Base-by-base conservation (phyloP, 2,888 invertebrate genomes). In the Apotomis betuletana region DNA sequence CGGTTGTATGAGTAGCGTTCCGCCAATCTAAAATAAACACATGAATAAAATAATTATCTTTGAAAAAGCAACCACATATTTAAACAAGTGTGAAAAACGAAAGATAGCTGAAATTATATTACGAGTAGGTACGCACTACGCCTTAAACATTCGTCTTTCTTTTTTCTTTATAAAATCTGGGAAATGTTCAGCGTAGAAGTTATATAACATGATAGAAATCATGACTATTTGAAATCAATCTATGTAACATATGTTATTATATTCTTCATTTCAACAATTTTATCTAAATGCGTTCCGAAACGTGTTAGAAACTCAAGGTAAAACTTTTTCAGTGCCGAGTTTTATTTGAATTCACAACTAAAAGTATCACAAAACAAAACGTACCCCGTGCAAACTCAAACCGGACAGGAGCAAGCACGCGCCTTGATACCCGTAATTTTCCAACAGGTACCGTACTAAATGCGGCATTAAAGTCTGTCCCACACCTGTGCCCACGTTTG, bases 391-490 rank as follows among this genome's bases (percentile, higher is more conserved):
- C 71, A 96, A 90, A 71, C 96, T 94, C 60, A 96, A 81, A 5
- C 90, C 91, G 9, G 95, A 94, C 80, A 96, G 88, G 41, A 96
- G 92, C 73, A 96, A 81, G 57, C 95, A 94, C 0, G 96, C 95
- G 51, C 94, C 94, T 77, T 89, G 92, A 83, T 95, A 96, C 62
- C 95, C 95, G 84, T 95, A 96, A 77, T 94, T 90, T 76, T 95
- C 94, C 75, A 96, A 85, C 62, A 96, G 93, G 80, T 94, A 94
- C 61, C 95, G 92, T 70, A 96, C 95, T 76, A 96, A 89, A 81
- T 96, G 96, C 3, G 96, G 96, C 94, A 96, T 95, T 74, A 96
- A 83, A 85, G 96, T 95, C 84, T 96, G 96, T 3, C 96, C 96
- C 41, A 96, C 87, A 74, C 96, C 96, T 75, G 96, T 96, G 70